Evolutionary conservation across 92 coral and sea anemone species (phyloP), one percentile per base, ranked within the genome.

Genomic region (Heliopora coerulea): DNA sequence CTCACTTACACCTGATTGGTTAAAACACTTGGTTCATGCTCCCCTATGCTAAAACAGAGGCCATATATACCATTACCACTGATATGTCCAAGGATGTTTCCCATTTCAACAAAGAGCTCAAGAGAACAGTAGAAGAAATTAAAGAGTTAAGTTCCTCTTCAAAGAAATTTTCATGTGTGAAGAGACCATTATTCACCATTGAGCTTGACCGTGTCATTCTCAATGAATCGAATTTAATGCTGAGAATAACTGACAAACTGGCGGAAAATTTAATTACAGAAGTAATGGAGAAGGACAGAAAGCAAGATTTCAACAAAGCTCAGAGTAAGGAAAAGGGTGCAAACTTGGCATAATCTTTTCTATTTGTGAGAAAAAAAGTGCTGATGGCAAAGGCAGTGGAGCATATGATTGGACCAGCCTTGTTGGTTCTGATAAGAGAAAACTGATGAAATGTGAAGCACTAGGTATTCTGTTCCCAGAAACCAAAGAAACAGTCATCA

Each of bases 401-500:
- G 20, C 56, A 1, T 65, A 65, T 65, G 73, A 65, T 24, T 65
- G 56, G 56, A 61, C 56, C 56, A 79, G 82, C 24, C 54, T 80
- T 9, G 68, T 80, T 35, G 88, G 84, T 23, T 73, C 81, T 0
- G 85, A 80, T 11, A 85, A 83, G 60, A 79, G 78, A 21, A 80
- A 75, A 49, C 41, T 80, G 0, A 59, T 80, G 73, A 39, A 85
- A 25, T 15, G 34, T n/a, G 21, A 79, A 60, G 15, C 48, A 31
- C 37, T 32, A 12, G 69, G 49, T 40, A 59, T 80, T 32, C 65
- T 65, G 33, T 66, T 54, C 35, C 85, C 85, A 21, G 82, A 75
- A 28, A 80, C 85, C 37, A 65, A 56, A 17, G 69, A 20, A 20
- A 14, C n/a, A 56, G 81, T 76, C 15, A 50, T 62, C 3, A 30